Conservation (phyloP, 2,888 invertebrate species). For the Luperina testacea region DNA sequence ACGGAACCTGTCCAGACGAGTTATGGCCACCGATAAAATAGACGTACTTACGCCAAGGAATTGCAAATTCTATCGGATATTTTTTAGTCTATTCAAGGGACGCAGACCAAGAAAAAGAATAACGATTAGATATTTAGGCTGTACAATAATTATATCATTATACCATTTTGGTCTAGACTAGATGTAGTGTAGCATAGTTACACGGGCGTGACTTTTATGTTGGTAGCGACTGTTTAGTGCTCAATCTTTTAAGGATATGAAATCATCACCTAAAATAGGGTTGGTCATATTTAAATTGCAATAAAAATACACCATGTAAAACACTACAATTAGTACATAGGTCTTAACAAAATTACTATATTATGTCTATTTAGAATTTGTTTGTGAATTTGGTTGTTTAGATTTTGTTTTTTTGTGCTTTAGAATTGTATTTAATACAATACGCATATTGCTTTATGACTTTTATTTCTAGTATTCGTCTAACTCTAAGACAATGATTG, state of each 20-base stretch:
- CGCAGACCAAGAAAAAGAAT: slow-evolving; percentile 41
- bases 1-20: slow-evolving; percentile 79
- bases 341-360: neutral
- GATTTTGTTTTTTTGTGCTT: too few species aligned
- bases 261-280: slow-evolving; percentile 51
- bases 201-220: slow-evolving; percentile 47
- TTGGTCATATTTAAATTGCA: slow-evolving; percentile 38
- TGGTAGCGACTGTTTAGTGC: slow-evolving; percentile 35
- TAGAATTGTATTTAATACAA: slow-evolving; percentile 3
- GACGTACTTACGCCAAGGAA: slow-evolving; percentile 75
- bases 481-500: slow-evolving; percentile 62
- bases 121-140: slow-evolving; percentile 35
- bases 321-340: slow-evolving; percentile 1
- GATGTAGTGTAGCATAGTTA: slow-evolving; percentile 24
- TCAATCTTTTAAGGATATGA: slow-evolving; percentile 55
- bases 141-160: slow-evolving; percentile 58
- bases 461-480: slow-evolving; percentile 62
- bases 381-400: too few species aligned
- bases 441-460: slow-evolving; percentile 26
- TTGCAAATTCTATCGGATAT: slow-evolving; percentile 73
- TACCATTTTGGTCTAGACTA: slow-evolving; percentile 40
- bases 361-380: neutral
- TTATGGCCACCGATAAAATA: slow-evolving; percentile 80
- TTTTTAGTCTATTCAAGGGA: slow-evolving; percentile 61
- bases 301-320: slow-evolving; percentile 32